Conservation (phyloP, 2,797 vertebrate genomes). For the Mormyrus hasselquistii region DNA sequence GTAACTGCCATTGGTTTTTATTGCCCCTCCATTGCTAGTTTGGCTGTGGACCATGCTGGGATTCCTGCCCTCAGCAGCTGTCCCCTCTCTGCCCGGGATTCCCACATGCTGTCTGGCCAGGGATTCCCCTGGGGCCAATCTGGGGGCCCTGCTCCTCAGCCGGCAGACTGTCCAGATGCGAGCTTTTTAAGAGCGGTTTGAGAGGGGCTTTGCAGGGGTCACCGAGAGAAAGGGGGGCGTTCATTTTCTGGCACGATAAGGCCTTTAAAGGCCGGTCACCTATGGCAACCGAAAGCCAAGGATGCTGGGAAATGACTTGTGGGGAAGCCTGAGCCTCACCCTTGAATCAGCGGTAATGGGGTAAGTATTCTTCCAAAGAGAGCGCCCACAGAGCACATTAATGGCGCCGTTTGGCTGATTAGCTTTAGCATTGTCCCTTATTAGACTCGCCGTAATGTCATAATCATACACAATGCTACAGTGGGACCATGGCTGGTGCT, state of each 20-base stretch:
- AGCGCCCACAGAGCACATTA: not conserved
- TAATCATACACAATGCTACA: not conserved
- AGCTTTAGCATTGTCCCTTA: not conserved
- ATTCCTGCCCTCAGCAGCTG: conserved; percentile 51
- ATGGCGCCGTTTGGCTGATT: not conserved
- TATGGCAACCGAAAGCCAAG: not conserved
- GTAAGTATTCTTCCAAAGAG: not conserved
- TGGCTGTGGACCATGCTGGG: conserved; percentile 34
- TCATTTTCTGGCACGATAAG: not conserved
- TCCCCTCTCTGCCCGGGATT: conserved; percentile 45
- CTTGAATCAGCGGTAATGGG: not conserved
- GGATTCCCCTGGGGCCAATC: conserved; percentile 57
- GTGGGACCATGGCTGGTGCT: not conserved
- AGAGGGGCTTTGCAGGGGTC: not conserved
- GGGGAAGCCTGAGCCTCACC: not conserved
- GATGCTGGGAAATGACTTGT: conserved; percentile 7
- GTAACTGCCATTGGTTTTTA: conserved; percentile 12
- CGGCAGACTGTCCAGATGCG: conserved; percentile 20
- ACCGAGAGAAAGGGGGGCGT: not conserved
- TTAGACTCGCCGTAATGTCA: not conserved
- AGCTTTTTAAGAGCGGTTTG: not conserved
- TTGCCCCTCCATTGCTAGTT: not conserved
- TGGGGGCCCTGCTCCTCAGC: conserved; percentile 48
- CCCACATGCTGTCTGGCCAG: conserved; percentile 44
- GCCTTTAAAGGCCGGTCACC: not conserved